A percentile compares a stretch with the other conserved stretches of the same genome.
Conservation (phyloP, 2,113 vertebrate species). For the Colistium nudipinnis region DNA sequence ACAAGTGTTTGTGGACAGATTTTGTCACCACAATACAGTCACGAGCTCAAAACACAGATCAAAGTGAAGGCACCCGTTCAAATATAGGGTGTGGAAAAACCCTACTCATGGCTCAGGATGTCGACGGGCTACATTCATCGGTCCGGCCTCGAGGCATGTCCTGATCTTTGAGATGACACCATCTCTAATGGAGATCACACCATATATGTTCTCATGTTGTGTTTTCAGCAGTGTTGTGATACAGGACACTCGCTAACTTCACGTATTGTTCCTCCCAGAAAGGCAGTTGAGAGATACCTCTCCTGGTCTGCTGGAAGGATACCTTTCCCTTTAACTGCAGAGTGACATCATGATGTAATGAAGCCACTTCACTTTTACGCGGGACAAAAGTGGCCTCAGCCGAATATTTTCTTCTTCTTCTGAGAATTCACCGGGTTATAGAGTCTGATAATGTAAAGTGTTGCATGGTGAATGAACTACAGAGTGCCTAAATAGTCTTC, state of each 20-base stretch:
- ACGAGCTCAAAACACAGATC: not conserved
- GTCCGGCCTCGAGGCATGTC: slow-evolving; percentile 13
- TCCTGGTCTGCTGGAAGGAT: slow-evolving; percentile 4
- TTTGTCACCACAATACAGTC: too few species aligned
- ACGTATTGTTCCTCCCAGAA: slow-evolving; percentile 28
- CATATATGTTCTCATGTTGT: slow-evolving; percentile 4
- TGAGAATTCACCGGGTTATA: slow-evolving; percentile 1
- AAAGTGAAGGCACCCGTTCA: not conserved
- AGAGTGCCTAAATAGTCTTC: not conserved
- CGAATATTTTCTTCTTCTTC: not conserved
- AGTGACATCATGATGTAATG: slow-evolving; percentile 28
- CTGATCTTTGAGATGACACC: slow-evolving; percentile 16
- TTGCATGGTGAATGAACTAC: slow-evolving; percentile 10
- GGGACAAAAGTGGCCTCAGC: not conserved
- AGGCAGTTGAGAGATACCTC: slow-evolving; percentile 25
- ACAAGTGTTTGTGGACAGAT: not conserved
- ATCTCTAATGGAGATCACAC: slow-evolving; percentile 7
- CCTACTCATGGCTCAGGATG: not conserved
- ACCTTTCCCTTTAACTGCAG: slow-evolving; percentile 16
- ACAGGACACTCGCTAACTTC: slow-evolving; percentile 45
- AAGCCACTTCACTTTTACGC: slow-evolving; percentile 21
- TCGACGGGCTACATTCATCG: not conserved
- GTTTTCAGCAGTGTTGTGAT: slow-evolving; percentile 30
- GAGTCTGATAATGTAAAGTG: slow-evolving; percentile 1
- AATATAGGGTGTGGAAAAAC: not conserved